Evolutionary conservation across 2,113 vertebrate species (phyloP).

Genomic region (Scomber japonicus): DNA sequence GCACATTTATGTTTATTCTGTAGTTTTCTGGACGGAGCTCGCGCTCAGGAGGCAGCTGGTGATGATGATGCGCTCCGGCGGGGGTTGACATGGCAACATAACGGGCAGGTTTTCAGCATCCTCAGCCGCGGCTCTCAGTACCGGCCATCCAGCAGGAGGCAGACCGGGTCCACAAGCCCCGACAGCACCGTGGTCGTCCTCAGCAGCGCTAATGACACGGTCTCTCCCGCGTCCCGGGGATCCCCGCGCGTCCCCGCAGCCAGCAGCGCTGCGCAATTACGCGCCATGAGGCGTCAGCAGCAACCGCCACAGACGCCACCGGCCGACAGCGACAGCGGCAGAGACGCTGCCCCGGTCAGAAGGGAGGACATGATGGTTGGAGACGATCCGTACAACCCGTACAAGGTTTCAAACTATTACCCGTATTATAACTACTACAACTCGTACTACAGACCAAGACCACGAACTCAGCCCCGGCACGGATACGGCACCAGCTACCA

Average conservation of each 20-base stretch:
- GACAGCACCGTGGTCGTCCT: slow-evolving; percentile 71
- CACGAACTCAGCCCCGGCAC: slow-evolving; percentile 80
- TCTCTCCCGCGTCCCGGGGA: slow-evolving; percentile 29
- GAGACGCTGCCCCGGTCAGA: slow-evolving; percentile 31
- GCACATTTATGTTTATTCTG: slow-evolving; percentile 77
- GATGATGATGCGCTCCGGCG: slow-evolving; percentile 78
- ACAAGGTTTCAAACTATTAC: slow-evolving; percentile 91
- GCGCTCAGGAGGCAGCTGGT: slow-evolving; percentile 75
- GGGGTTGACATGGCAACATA: slow-evolving; percentile 91
- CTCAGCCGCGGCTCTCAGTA: slow-evolving; percentile 89
- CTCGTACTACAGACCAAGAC: slow-evolving; percentile 89
- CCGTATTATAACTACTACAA: slow-evolving; percentile 96
- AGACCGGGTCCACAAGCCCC: slow-evolving; percentile 17
- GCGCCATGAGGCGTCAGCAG: slow-evolving; percentile 57
- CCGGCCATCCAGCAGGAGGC: slow-evolving; percentile 82
- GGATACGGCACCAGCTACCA: slow-evolving; percentile 91
- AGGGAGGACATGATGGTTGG: slow-evolving; percentile 90
- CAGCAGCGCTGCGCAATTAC: slow-evolving; percentile 55
- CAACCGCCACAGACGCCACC: slow-evolving; percentile 21
- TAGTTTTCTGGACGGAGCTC: slow-evolving; percentile 68
- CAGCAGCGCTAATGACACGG: slow-evolving; percentile 67
- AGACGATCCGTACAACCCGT: slow-evolving; percentile 93
- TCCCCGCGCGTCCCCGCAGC: slow-evolving; percentile 62
- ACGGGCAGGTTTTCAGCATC: slow-evolving; percentile 92
- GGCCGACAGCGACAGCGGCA: not conserved